A percentile compares a stretch with the other conserved stretches of the same genome.
These are phyloP conservation scores for Boloria selene DNA, from an alignment of 2,888 invertebrate genomes.

Conservation along the genomic window DNA sequence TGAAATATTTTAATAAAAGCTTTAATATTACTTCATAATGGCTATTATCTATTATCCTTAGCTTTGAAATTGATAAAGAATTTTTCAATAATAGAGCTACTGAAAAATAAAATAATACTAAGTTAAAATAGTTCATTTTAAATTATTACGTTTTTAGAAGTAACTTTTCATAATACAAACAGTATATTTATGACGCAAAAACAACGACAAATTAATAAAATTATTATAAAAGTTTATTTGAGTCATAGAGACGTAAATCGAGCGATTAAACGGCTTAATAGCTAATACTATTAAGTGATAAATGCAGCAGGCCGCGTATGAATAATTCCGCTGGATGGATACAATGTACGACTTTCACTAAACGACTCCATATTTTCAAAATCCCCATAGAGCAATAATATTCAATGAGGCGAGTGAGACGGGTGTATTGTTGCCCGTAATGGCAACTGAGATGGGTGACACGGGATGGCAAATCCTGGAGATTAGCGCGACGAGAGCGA, in stretches of 20 bases:
- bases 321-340: slow-evolving; percentile 80
- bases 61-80: not conserved
- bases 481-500: slow-evolving; percentile 81
- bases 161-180: no score
- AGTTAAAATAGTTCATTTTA: no score
- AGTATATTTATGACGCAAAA: not conserved
- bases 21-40: not conserved
- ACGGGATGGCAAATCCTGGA: slow-evolving; percentile 79
- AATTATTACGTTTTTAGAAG: no score
- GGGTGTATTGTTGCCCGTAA: slow-evolving; percentile 54
- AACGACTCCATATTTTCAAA: slow-evolving; percentile 82
- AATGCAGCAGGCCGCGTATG: slow-evolving; percentile 78
- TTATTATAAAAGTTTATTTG: not conserved
- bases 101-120: no score
- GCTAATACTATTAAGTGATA: slow-evolving; percentile 82
- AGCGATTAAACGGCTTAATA: slow-evolving; percentile 78
- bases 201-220: not conserved
- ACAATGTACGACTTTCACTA: slow-evolving; percentile 81
- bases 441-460: slow-evolving; percentile 62
- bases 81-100: no score
- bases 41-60: not conserved
- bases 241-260: slow-evolving; percentile 72
- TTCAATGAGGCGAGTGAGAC: slow-evolving; percentile 77
- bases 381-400: slow-evolving; percentile 83
- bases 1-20: slow-evolving; percentile 17